Conservation (phyloP, 2,113 vertebrate genomes). For the Rhizomys pruinosus region DNA sequence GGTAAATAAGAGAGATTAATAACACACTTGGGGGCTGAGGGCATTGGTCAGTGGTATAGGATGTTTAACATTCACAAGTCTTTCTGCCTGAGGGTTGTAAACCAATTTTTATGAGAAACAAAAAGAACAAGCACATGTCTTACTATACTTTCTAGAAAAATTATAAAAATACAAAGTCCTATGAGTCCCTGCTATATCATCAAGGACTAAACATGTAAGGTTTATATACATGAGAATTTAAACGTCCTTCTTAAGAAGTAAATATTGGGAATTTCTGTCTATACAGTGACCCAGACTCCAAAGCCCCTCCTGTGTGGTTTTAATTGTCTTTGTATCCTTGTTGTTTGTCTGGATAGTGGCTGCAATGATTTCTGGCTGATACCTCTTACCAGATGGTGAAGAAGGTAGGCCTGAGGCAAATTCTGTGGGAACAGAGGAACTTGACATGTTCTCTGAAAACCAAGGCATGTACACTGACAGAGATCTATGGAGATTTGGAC, state of each 20-base stretch:
- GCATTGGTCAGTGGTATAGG: background rate
- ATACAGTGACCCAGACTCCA: background rate
- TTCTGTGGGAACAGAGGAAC: constrained; percentile 41
- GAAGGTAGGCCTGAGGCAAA: constrained; percentile 25
- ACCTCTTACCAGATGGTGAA: constrained; percentile 62
- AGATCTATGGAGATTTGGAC: constrained; percentile 52
- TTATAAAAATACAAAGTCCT: background rate
- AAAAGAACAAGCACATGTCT: background rate
- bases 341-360: constrained; percentile 52
- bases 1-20: background rate
- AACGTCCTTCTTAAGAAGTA: background rate
- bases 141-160: constrained; percentile 16
- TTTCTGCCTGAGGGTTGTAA: background rate
- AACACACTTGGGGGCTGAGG: background rate
- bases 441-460: constrained; percentile 49
- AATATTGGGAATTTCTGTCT: background rate
- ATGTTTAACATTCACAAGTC: background rate
- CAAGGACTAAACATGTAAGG: background rate
- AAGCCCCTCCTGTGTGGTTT: background rate
- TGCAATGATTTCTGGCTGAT: constrained; percentile 60
- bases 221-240: background rate
- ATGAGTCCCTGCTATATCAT: background rate
- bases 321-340: background rate
- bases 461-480: background rate
- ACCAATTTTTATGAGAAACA: background rate